phyloP scores from a whole-genome alignment of 2,113 vertebrate species.

The Strix aluco region DNA sequence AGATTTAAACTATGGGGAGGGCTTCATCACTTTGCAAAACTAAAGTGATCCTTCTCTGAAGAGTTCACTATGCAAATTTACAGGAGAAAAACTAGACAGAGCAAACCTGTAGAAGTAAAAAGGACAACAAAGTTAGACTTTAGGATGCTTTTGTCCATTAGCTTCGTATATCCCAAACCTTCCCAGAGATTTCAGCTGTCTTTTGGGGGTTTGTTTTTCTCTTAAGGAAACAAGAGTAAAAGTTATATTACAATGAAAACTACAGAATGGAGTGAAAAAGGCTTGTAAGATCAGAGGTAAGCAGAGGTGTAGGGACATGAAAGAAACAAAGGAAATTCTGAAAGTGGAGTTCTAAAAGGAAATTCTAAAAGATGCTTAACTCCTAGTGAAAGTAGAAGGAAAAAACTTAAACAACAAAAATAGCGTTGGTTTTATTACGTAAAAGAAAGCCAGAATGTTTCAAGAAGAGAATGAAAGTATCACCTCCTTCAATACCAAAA shows the following conservation, averaged over 20 bases:
- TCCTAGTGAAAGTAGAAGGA: not conserved
- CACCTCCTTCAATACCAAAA: not conserved
- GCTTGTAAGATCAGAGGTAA: not conserved
- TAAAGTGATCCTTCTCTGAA: not conserved
- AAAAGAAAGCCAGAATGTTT: not conserved
- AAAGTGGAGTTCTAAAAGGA: not conserved
- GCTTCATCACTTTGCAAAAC: not conserved
- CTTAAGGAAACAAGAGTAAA: not conserved
- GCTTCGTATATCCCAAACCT: not conserved
- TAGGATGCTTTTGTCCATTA: not conserved
- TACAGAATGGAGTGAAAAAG: not conserved
- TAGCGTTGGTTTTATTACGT: not conserved
- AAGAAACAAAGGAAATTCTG: not conserved
- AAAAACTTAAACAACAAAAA: not conserved
- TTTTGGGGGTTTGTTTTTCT: not conserved
- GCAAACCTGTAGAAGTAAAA: not conserved
- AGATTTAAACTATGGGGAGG: not conserved
- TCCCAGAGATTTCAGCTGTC: not conserved
- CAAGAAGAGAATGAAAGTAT: not conserved
- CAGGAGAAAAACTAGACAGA: not conserved
- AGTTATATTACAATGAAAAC: not conserved
- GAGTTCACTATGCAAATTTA: not conserved
- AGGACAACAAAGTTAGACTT: not conserved
- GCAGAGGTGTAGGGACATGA: not conserved
- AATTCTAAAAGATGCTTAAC: not conserved